Base-by-base conservation (phyloP, 2,888 invertebrate genomes). In the Lycocerus yunnanus region DNA sequence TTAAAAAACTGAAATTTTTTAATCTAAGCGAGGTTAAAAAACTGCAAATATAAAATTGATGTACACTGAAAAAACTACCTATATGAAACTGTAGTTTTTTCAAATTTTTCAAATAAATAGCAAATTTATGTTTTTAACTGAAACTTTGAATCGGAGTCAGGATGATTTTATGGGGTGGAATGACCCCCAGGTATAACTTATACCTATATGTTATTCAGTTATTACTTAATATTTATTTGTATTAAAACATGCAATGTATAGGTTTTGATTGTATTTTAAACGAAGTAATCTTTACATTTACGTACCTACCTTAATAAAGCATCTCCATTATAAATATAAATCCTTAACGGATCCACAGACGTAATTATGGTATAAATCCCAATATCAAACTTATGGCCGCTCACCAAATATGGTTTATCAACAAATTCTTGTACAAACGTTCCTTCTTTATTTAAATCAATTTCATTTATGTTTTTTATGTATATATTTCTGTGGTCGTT, bases 341-440 rank as follows among this genome's bases (percentile, higher is more conserved):
- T 92, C 79, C 97, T 89, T 16, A 99, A 87, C 0, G 99, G 99
- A 86, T 96, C 91, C 1, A 98, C 90, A 0, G 97, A 98, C 0
- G 97, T 98, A 15, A 99, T 88, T 0, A 94, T 93, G 0, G 95
- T 95, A 85, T 99, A 99, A 73, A 99, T 92, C 9, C 99, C 98
- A 85, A 99, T 95, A 87, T 99, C 99, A 87, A 99, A 99, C 88
- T 97, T 98, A 86, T 95, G 92, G 1, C 96, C 97, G 85, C 97
- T 97, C 3, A 99, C 93, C 15, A 99, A 88, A 81, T 95, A 92
- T 4, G 98, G 98, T 78, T 92, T 94, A 80, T 93, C 92, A 16
- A 99, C 90, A 86, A 93, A 99, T 86, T 97, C 95, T 84, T 98
- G 98, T 2, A 98, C 91, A 86, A 99, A 99, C 69, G 93, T 93